A percentile compares a stretch with the other conserved stretches of the same genome.
Evolutionary conservation across 2,113 vertebrate genomes (phyloP).

Genomic region (Scomber scombrus): DNA sequence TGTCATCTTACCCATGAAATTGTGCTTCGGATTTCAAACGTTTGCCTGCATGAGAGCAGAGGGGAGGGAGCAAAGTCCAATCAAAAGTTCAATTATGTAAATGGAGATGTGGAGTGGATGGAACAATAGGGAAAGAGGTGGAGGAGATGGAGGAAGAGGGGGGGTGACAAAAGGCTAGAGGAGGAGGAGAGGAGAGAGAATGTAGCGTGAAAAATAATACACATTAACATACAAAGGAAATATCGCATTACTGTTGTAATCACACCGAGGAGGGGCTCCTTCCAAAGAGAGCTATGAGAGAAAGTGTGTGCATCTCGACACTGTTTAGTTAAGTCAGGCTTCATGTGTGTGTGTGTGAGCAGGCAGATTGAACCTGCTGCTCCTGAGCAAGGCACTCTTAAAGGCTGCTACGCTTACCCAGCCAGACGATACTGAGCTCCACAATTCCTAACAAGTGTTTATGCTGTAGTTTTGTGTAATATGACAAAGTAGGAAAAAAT

Average conservation of each 20-base stretch:
- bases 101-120: conserved; percentile 81
- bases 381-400: conserved; percentile 6
- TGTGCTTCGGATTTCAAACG: conserved; percentile 72
- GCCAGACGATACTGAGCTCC: not conserved
- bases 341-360: conserved; percentile 44
- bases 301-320: conserved; percentile 46
- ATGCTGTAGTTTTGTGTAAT: conserved; percentile 3
- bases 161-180: conserved; percentile 71
- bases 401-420: not conserved
- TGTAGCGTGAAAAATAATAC: conserved; percentile 82
- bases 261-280: conserved; percentile 47
- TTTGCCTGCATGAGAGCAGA: conserved; percentile 56
- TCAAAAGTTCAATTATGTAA: conserved; percentile 88
- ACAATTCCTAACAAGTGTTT: not conserved
- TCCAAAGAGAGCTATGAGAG: conserved; percentile 50
- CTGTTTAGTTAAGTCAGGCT: conserved; percentile 42
- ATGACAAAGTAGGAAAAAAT: conserved; percentile 33
- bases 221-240: conserved; percentile 85
- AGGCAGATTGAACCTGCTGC: conserved; percentile 24
- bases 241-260: conserved; percentile 80
- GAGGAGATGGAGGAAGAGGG: conserved; percentile 13
- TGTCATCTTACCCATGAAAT: conserved; percentile 82
- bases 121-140: conserved; percentile 71
- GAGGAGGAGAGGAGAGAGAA: conserved; percentile 71
- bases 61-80: conserved; percentile 77